Conservation (phyloP, 92 coral and sea anemone genomes). For the Porites divaricata region DNA sequence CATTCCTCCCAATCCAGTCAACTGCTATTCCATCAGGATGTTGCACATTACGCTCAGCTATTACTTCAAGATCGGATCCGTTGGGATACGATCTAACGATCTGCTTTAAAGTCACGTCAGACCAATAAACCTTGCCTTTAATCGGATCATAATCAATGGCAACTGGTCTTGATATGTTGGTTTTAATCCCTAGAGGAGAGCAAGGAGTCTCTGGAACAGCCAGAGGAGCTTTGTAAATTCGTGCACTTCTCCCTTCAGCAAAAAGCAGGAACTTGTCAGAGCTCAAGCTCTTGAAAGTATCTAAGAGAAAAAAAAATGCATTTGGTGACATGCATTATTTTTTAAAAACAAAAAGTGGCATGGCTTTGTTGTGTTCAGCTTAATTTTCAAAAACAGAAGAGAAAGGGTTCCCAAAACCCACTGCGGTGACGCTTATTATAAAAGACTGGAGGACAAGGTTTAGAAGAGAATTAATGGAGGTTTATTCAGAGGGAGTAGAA, state of each 20-base stretch:
- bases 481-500: too few species aligned
- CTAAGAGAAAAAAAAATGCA: not conserved
- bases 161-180: not conserved
- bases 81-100: constrained; percentile 29
- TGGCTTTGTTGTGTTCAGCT: too few species aligned
- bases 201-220: constrained; percentile 27
- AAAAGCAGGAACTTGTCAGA: constrained; percentile 51
- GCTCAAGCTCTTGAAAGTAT: not conserved
- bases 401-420: too few species aligned
- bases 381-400: too few species aligned
- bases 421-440: too few species aligned
- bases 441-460: too few species aligned
- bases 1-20: constrained; percentile 66
- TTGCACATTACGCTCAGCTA: constrained; percentile 25
- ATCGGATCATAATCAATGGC: not conserved
- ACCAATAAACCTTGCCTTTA: constrained; percentile 48
- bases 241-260: constrained; percentile 56
- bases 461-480: too few species aligned
- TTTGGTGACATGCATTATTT: too few species aligned
- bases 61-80: not conserved
- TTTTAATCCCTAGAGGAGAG: not conserved
- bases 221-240: constrained; percentile 58
- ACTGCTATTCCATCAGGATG: constrained; percentile 65
- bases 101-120: constrained; percentile 28
- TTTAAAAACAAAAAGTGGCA: too few species aligned